These are phyloP conservation scores for Simalia tracyae DNA, from an alignment of 2,797 vertebrate genomes.

Conservation along the genomic window DNA sequence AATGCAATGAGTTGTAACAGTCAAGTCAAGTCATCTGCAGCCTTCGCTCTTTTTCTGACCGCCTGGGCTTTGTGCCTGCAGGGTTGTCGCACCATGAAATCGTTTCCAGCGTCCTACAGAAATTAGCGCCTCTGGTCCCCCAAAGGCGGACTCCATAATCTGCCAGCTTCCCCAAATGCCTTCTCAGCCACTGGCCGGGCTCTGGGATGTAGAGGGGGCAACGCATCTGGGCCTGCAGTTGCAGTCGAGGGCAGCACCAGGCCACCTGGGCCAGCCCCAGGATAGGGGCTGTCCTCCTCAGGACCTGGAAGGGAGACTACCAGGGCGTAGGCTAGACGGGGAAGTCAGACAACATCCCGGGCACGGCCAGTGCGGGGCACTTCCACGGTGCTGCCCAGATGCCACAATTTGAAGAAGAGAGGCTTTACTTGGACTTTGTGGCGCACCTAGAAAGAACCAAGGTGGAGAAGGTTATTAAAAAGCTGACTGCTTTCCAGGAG, in stretches of 20 bases:
- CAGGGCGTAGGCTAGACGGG: neutral
- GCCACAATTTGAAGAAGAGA: neutral
- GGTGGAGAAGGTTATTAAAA: neutral
- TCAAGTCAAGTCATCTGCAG: neutral
- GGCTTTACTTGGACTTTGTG: neutral
- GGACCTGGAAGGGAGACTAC: neutral
- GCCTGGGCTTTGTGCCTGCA: neutral
- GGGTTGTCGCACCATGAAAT: too few relatives aligned
- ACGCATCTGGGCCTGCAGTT: neutral
- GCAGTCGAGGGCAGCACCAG: neutral
- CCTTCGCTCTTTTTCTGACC: neutral
- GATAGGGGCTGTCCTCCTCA: neutral
- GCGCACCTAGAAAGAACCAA: neutral
- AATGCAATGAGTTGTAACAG: neutral
- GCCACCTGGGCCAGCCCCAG: neutral
- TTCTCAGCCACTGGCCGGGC: neutral
- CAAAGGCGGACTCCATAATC: neutral
- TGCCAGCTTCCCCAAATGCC: neutral
- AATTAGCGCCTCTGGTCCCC: neutral
- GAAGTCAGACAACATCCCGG: neutral
- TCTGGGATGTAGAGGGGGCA: neutral
- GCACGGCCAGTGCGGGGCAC: neutral
- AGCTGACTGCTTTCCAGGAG: neutral
- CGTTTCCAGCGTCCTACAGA: neutral
- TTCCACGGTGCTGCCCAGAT: neutral